Evolutionary conservation across 2,888 invertebrate species (phyloP), one percentile per base, ranked within the genome.

Genomic region (Junonia oenone): DNA sequence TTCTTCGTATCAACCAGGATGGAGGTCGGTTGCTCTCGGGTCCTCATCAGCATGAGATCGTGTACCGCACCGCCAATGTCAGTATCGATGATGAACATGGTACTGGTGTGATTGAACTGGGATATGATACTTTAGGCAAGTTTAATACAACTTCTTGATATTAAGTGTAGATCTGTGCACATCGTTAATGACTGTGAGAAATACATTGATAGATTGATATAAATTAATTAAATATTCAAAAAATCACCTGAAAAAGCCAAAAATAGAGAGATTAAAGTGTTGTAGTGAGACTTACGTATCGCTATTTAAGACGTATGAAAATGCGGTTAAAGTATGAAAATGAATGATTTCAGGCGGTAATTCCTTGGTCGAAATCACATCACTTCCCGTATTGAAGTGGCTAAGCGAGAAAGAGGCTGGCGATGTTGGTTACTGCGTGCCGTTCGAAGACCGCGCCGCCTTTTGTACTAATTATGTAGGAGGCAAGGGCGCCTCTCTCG

Each of bases 401-500:
- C 49, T 74, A n/a, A 64, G 62, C 2, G 66, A 65, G 15, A 46
- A 58, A 11, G 73, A 81, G 8, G 78, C 71, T 1, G 81, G 78
- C 0, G 51, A 64, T 0, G 76, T 77, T 3, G 69, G 72, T 0
- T 81, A 78, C 63, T 88, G 91, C 55, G 59, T 90, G 0, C 55
- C 77, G 0, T 91, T 94, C 22, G 77, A 81, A 6, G 87, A 89
- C 9, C 68, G 72, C 0, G 84, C 84, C 11, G 91, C 93, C 22
- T 83, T 88, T 19, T 91, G 92, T 60, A 78, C 92, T 0, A 73
- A 78, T 6, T 74, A 94, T 8, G 94, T 94, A 0, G 97, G 97
- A 0, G 96, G 96, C 0, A 97, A 96, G 78, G 96, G 95, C 8
- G 93, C 94, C 1, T 96, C 96, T 1, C 78, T 97, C 11, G 95